These are phyloP conservation scores for Trinorchestia longiramus DNA, from an alignment of 1,140 invertebrate genomes.

Conservation along the genomic window DNA sequence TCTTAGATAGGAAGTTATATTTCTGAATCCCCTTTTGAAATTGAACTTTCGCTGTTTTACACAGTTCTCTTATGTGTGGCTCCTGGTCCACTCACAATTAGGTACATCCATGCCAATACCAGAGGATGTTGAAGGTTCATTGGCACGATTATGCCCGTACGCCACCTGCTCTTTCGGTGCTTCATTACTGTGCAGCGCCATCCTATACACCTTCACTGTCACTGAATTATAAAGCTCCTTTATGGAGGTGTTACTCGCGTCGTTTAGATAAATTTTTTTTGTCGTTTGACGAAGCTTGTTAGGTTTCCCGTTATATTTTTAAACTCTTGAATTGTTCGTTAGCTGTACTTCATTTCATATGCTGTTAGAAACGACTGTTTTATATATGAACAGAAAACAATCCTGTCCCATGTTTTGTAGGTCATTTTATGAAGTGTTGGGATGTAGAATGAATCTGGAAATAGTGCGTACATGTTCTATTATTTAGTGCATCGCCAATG, in stretches of 20 bases:
- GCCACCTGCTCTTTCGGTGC: slow-evolving; percentile 20
- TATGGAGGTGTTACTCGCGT: background rate
- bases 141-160: slow-evolving; percentile 3
- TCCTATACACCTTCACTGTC: background rate
- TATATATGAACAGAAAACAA: background rate
- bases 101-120: background rate
- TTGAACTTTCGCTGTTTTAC: background rate
- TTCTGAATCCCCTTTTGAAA: background rate
- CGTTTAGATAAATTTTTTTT: background rate
- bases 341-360: background rate
- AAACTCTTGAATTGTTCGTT: background rate
- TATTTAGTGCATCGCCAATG: background rate
- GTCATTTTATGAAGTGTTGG: background rate
- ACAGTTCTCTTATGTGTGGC: no score
- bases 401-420: background rate
- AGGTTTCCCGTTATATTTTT: background rate
- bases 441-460: background rate
- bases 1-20: background rate
- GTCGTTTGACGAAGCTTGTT: background rate
- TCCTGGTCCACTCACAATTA: background rate
- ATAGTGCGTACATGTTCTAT: background rate
- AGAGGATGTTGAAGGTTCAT: background rate
- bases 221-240: background rate
- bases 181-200: slow-evolving; percentile 1
- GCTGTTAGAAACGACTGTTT: background rate